phyloP scores from a whole-genome alignment of 1,140 invertebrate species.

The Micrasema minimum region DNA sequence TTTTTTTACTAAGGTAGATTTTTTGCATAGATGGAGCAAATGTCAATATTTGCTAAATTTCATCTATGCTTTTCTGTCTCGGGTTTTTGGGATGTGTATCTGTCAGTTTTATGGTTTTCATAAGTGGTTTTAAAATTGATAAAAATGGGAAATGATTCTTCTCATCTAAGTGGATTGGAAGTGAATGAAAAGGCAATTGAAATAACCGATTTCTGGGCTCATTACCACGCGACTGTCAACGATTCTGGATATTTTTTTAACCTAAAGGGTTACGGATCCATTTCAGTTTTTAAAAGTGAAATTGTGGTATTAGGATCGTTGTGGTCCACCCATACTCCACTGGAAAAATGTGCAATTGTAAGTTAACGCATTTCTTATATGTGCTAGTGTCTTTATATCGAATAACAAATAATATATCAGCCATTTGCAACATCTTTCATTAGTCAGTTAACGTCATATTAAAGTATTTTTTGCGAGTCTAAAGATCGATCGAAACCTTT shows the following conservation, averaged over 20 bases:
- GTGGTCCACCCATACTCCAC: conserved; percentile 72
- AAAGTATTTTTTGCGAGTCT: no score
- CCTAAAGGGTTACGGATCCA: conserved; percentile 69
- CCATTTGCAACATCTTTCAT: no score
- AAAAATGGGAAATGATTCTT: conserved; percentile 80
- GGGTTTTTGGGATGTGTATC: conserved; percentile 15
- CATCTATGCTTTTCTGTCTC: no score
- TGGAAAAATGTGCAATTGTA: conserved; percentile 80
- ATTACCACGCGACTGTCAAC: conserved; percentile 74
- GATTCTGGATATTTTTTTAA: conserved; percentile 66
- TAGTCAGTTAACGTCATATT: no score
- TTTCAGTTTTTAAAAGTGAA: conserved; percentile 81
- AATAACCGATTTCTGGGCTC: conserved; percentile 80
- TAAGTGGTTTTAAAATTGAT: conserved; percentile 1
- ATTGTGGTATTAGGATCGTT: conserved; percentile 69
- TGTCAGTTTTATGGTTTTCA: not conserved
- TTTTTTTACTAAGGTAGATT: no score
- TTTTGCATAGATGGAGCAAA: no score
- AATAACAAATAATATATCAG: no score
- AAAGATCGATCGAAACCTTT: no score
- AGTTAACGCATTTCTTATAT: conserved; percentile 48
- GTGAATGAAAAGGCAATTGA: conserved; percentile 80
- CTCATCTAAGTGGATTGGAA: conserved; percentile 75
- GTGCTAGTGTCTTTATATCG: no score
- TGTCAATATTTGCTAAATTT: no score